Evolutionary conservation across 2,888 invertebrate genomes (phyloP).

Genomic region (Noctua janthe): DNA sequence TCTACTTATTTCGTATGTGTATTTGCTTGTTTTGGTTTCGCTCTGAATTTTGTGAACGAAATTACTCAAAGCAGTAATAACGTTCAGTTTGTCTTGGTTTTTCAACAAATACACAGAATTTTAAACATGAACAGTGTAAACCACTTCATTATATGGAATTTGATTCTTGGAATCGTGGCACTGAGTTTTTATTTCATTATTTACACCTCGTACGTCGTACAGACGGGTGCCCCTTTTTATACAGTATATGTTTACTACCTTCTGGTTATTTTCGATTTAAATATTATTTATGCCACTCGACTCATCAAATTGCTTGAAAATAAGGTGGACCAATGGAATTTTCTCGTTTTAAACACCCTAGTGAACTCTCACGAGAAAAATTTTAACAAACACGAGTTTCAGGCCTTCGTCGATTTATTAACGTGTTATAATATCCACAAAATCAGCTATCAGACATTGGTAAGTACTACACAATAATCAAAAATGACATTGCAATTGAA

Average conservation of each 20-base stretch:
- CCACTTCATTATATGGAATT: background rate
- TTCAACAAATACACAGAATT: constrained; percentile 3
- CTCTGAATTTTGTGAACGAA: background rate
- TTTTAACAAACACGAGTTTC: background rate
- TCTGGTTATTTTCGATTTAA: background rate
- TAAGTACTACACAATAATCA: no score
- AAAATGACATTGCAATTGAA: no score
- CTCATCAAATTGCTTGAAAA: background rate
- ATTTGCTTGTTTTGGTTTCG: background rate
- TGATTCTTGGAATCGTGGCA: background rate
- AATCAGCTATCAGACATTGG: background rate
- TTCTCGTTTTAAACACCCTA: background rate
- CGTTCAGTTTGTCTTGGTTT: background rate
- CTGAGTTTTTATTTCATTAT: background rate
- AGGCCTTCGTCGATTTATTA: background rate
- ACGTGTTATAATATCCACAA: background rate
- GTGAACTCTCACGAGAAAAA: background rate
- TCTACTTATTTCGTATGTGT: background rate
- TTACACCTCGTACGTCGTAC: background rate
- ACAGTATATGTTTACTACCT: background rate
- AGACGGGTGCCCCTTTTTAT: no score
- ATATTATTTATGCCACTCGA: background rate
- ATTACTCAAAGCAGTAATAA: background rate
- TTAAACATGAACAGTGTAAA: background rate
- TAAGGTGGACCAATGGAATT: background rate